Percentiles rank a stretch among this genome's conserved stretches.
phyloP scores from a whole-genome alignment of 2,113 vertebrate genomes.

The Chrysochloris asiatica region DNA sequence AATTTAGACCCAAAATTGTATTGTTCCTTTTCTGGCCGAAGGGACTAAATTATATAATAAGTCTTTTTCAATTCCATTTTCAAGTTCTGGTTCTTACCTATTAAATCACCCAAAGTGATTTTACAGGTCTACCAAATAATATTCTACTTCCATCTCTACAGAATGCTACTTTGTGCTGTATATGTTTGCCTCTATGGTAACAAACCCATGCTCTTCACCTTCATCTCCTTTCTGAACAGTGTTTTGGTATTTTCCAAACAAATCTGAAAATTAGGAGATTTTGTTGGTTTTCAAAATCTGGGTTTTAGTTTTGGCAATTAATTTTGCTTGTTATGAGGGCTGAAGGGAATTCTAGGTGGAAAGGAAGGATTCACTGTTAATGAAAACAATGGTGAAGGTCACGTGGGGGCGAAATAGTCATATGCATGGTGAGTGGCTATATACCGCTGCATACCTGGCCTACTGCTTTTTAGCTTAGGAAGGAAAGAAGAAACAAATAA shows the following conservation, averaged over 20 bases:
- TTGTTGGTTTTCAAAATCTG: background rate
- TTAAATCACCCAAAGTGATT: constrained; percentile 68
- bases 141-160: background rate
- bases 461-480: background rate
- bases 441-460: background rate
- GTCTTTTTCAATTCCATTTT: constrained; percentile 68
- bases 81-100: constrained; percentile 56
- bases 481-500: background rate
- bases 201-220: background rate
- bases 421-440: background rate
- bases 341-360: background rate
- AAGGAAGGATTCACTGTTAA: background rate
- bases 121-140: constrained; percentile 37
- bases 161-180: background rate
- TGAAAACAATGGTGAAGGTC: background rate
- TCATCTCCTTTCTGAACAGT: background rate
- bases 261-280: background rate
- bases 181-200: background rate
- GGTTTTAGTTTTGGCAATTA: background rate
- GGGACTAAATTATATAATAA: constrained; percentile 70
- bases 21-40: constrained; percentile 57
- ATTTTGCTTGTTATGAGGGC: background rate
- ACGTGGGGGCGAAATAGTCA: background rate
- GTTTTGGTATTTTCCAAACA: background rate
- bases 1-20: constrained; percentile 68